Conservation (phyloP, 2,888 invertebrate species). For the Ellobium chinense region DNA sequence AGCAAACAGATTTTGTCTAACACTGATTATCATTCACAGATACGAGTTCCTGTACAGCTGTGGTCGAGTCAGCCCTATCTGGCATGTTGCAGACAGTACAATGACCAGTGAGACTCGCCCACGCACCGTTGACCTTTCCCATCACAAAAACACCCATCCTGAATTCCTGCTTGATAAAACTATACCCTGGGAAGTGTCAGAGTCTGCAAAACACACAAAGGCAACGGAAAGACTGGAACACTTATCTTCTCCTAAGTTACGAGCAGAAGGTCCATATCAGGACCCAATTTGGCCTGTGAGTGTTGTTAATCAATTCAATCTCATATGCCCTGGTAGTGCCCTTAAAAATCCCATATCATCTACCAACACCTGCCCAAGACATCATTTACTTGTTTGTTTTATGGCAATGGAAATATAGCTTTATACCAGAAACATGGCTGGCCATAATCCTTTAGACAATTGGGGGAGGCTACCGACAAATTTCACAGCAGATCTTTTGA, state of each 20-base stretch:
- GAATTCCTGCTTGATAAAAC: slow-evolving; percentile 60
- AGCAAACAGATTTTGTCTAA: too few relatives aligned
- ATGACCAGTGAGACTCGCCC: slow-evolving; percentile 55
- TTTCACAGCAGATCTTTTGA: too few relatives aligned
- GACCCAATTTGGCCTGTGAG: slow-evolving; percentile 71
- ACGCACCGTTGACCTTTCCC: slow-evolving; percentile 61
- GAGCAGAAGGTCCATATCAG: slow-evolving; percentile 70
- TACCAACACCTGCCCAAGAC: too few relatives aligned
- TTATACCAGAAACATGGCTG: too few relatives aligned
- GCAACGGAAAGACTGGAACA: slow-evolving; percentile 58
- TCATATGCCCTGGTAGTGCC: too few relatives aligned
- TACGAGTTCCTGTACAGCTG: slow-evolving; percentile 72
- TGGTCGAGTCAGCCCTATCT: slow-evolving; percentile 68
- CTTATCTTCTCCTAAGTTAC: slow-evolving; percentile 65
- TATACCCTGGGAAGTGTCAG: slow-evolving; percentile 62
- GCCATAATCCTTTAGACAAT: too few relatives aligned
- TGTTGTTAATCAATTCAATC: slow-evolving; percentile 10
- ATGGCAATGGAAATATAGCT: too few relatives aligned
- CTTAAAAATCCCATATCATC: too few relatives aligned
- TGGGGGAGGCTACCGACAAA: too few relatives aligned
- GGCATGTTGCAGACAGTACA: slow-evolving; percentile 60
- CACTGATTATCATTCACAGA: slow-evolving; percentile 67
- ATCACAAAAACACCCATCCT: slow-evolving; percentile 57
- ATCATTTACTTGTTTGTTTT: too few relatives aligned
- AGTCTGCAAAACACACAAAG: slow-evolving; percentile 58